Conservation (phyloP, 2,797 vertebrate genomes). For the Tarsius wallacei region DNA sequence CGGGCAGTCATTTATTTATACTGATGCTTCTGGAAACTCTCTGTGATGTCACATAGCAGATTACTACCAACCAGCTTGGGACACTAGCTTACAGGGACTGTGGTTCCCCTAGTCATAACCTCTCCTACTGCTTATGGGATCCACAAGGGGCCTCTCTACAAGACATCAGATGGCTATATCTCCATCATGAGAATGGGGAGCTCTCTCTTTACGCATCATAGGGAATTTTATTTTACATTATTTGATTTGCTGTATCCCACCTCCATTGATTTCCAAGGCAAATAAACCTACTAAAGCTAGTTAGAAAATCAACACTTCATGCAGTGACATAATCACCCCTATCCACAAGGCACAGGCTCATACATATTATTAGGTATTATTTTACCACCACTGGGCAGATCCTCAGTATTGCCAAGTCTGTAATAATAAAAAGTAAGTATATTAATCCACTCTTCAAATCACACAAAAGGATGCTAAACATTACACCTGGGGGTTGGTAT, state of each 20-base stretch:
- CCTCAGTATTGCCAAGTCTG: slow-evolving; percentile 26
- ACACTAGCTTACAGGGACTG: background rate
- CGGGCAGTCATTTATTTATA: background rate
- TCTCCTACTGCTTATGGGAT: background rate
- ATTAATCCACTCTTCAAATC: background rate
- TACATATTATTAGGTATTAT: background rate
- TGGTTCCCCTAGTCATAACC: background rate
- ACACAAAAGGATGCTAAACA: slow-evolving; percentile 21
- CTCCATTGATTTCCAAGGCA: slow-evolving; percentile 24
- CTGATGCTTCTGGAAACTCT: background rate
- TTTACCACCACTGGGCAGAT: background rate
- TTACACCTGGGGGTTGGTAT: slow-evolving; percentile 4
- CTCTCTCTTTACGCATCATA: background rate
- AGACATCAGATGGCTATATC: background rate
- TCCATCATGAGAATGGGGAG: background rate
- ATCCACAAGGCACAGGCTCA: background rate
- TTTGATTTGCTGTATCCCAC: background rate
- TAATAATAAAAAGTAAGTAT: slow-evolving; percentile 30
- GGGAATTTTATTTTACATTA: slow-evolving; percentile 34
- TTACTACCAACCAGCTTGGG: background rate
- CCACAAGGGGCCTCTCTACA: background rate
- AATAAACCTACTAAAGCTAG: background rate
- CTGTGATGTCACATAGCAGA: background rate
- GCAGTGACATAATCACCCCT: background rate
- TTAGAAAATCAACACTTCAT: background rate